Base-by-base conservation (phyloP, 2,113 vertebrate species). In the Leucoraja erinaceus region DNA sequence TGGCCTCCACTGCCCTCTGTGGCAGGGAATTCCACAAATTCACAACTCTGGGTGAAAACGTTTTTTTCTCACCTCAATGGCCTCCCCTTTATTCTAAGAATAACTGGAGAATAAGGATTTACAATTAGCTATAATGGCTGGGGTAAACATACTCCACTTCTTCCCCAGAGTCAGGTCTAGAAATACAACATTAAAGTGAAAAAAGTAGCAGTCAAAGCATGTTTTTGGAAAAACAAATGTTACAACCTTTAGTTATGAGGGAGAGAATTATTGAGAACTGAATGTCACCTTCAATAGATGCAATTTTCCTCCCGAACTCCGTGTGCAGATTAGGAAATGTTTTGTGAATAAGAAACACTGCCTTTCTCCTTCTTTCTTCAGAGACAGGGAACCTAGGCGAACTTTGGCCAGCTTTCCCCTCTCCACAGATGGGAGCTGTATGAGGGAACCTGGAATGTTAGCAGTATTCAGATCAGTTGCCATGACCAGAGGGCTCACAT, bases 261-360 rank as follows among this genome's bases (percentile, higher is more conserved):
- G 83, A 88, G 14, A 88, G 59, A 63, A 61, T 91, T 91, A 91
- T 16, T 54, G 68, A 74, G 90, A 70, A 91, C 10, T 91, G 38
- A 91, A 54, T 47, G 20, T 70, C 90, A 98, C 98, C 97, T 99
- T 99, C 61, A 99, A 98, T 78, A 99, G 97, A 95, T 99, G 99
- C 61, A 99, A 96, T 94, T 99, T 99, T 94, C 99, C 99, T 93
- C 99, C 99, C 12, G 99, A 99, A 95, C 99, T 99, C 95, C 99
- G 97, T 8, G 99, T 99, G 95, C 99, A 99, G 94, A 99, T 98
- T 83, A 99, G 96, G 93, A 99, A 99, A 96, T 99, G 99, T 93
- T 99, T 99, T 94, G 99, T 99, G 95, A 99, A 99, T 93, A 99
- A 97, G 96, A 99, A 99, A 94, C 99, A 99, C 94, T 99, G 99